These are phyloP conservation scores for Antheraea assamensis DNA, from an alignment of 2,888 invertebrate genomes.

Conservation along the genomic window DNA sequence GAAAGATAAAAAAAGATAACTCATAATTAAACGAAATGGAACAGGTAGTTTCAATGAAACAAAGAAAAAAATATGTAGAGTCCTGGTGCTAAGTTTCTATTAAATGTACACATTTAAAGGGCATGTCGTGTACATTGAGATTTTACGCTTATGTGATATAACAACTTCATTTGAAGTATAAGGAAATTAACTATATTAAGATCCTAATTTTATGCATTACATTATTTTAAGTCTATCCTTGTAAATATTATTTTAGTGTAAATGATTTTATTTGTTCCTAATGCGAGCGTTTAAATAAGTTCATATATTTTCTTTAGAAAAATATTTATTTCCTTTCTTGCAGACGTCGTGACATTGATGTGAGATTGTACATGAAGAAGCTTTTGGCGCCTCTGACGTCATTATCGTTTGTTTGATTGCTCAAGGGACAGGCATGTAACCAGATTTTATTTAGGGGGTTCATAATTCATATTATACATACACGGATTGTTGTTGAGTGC, in stretches of 20 bases:
- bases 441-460: background rate
- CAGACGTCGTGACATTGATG: slow-evolving; percentile 49
- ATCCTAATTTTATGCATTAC: background rate
- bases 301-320: slow-evolving; percentile 45
- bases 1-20: no score
- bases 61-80: no score
- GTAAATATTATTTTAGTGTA: background rate
- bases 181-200: no score
- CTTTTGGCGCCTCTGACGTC: slow-evolving; percentile 49
- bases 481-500: no score
- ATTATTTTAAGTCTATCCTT: background rate
- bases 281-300: slow-evolving; percentile 38
- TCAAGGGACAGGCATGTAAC: slow-evolving; percentile 52
- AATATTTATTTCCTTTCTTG: slow-evolving; percentile 41
- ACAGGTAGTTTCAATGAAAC: no score
- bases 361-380: slow-evolving; percentile 50
- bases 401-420: slow-evolving; percentile 69
- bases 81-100: no score
- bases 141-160: no score
- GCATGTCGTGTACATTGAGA: no score
- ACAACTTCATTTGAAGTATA: no score
- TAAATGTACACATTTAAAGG: no score
- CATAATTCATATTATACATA: background rate
- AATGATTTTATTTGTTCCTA: slow-evolving; percentile 26
- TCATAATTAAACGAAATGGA: no score